Base-by-base conservation (phyloP, 2,113 vertebrate species). In the Blennius ocellaris region DNA sequence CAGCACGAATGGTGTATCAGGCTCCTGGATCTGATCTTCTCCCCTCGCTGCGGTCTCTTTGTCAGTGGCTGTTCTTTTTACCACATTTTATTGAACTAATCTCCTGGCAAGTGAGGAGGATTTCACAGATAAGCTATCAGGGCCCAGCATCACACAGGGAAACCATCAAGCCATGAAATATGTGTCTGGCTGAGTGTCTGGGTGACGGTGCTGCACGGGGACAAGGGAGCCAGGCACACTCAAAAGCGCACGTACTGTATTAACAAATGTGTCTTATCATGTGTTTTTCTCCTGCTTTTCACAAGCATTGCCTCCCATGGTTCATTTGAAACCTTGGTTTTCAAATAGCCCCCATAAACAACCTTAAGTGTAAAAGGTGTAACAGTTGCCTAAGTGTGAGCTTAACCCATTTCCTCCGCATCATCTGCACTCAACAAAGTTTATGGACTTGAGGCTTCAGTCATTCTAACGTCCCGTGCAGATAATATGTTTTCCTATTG, bases 111-210 rank as follows among this genome's bases (percentile, higher is more conserved):
- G 70, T 76, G 80, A 79, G 78, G 67, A 72, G 69, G 74, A 82
- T 82, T 84, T 52, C 51, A 45, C 68, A 78, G 90, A 90, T 90
- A 89, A 83, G 84, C 69, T 85, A 89, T 89, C 84, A 51, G 60
- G 63, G 64, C 47, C 48, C 47, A 58, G 70, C 74, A 86, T 89
- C 88, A 84, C 81, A 73, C 73, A 79, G 81, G 76, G 79, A 73
- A 81, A 73, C 69, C 65, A 77, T 82, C 82, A 84, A 80, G 76
- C 84, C 80, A 81, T 85, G 78, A 88, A 85, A 88, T 85, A 81
- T 83, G 76, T 73, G 82, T 80, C 75, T 75, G 72, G 69, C 69
- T 75, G 68, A 39, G 83, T 73, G 78, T 82, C 64, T 49, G 68
- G 70, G 60, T 69, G 73, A 59, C 45, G 52, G 69, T 5, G 8